Percentiles rank a stretch among this genome's conserved stretches.
Conservation (phyloP, 2,113 vertebrate genomes). For the Corythoichthys intestinalis region DNA sequence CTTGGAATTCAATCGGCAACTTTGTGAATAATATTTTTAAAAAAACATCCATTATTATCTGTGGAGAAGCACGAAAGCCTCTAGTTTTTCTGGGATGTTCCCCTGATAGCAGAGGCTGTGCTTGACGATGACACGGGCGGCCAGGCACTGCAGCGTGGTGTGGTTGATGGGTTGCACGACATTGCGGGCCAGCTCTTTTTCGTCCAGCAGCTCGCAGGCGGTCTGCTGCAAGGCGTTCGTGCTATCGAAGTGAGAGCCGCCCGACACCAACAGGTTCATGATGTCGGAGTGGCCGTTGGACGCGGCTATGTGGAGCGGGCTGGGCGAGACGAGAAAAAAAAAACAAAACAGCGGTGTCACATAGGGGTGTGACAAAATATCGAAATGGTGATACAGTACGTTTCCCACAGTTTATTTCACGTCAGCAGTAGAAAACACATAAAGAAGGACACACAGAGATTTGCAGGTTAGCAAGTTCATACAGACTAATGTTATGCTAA, state of each 20-base stretch:
- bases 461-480: no score
- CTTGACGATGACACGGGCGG: slow-evolving; percentile 89
- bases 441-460: no score
- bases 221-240: slow-evolving; percentile 90
- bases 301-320: slow-evolving; percentile 90
- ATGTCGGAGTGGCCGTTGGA: slow-evolving; percentile 96
- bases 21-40: neutral
- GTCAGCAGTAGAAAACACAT: no score
- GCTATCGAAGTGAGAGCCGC: slow-evolving; percentile 95
- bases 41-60: slow-evolving; percentile 77
- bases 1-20: neutral
- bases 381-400: no score
- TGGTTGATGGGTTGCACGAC: slow-evolving; percentile 97
- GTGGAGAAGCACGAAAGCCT: slow-evolving; percentile 93
- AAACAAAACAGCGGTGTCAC: neutral
- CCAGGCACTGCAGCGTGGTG: slow-evolving; percentile 95
- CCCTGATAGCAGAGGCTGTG: slow-evolving; percentile 84
- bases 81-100: slow-evolving; percentile 92
- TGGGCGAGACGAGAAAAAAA: slow-evolving; percentile 30
- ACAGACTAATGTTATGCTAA: no score
- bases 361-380: neutral
- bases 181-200: slow-evolving; percentile 94
- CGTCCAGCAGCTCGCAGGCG: slow-evolving; percentile 91
- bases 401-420: no score
- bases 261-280: slow-evolving; percentile 95